Base-by-base conservation (phyloP, 2,113 vertebrate species). In the Aythya baeri region DNA sequence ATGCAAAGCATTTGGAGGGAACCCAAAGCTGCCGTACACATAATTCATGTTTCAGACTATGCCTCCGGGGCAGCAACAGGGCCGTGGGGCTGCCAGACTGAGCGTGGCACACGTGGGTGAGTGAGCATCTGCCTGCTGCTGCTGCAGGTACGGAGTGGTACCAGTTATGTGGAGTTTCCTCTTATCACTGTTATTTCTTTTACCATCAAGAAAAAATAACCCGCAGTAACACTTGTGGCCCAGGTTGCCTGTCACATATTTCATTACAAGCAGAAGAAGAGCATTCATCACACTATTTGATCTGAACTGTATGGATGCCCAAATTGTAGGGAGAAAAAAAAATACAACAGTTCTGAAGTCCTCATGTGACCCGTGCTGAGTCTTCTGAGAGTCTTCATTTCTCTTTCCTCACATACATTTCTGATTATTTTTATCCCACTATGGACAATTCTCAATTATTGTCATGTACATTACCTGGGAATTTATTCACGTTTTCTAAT, bases 401-500 rank as follows among this genome's bases (percentile, higher is more conserved):
- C 49, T 43, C 21, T 15, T 66, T 26, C 27, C 26, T 6, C 5
- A 27, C 3, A 20, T 55, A 22, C 4, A 15, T 55, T 1, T 57
- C 32, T 7, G 15, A 4, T 18, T 57, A 13, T 32, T 68, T 71
- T 80, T 68, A 41, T 7, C 13, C 18, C 22, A 13, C 3, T 67
- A 3, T 34, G 8, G 17, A 20, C 7, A 46, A 46, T n/a, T 65
- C 23, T 59, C 12, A 65, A 1, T 38, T 78, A 86, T 70, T 86
- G 86, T 31, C 6, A 7, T 18, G 20, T 7, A 58, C 21, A 0
- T 91, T 96, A 99, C 99, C 99, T 98, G 99, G 96, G 96, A 99
- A 99, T 7, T 96, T 97, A 86, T 98, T 97, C 96, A 99, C 97
- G 20, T 97, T 98, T 97, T 99, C 98, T 46, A 98, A 95, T 11